phyloP scores from a whole-genome alignment of 2,888 invertebrate species.

The Holacanthella duospinosa region DNA sequence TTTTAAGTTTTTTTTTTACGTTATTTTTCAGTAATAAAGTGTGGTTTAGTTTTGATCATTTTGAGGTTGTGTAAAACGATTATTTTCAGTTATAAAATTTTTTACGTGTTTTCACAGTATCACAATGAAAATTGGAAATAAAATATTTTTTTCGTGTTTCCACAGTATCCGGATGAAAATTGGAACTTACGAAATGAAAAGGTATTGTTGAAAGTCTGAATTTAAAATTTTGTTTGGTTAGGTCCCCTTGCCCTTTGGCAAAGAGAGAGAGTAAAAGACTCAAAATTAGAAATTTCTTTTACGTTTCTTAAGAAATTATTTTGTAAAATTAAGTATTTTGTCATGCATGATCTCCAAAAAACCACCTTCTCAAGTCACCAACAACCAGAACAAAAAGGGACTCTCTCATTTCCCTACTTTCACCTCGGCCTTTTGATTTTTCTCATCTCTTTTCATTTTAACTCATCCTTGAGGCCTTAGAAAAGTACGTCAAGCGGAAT shows the following conservation, averaged over 20 bases:
- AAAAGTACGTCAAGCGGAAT: conserved; percentile 1
- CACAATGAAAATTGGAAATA: no score
- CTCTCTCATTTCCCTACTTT: neutral
- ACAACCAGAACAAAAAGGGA: neutral
- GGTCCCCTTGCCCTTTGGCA: neutral
- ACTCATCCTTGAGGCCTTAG: neutral
- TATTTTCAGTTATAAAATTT: no score
- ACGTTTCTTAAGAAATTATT: neutral
- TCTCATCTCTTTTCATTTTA: neutral
- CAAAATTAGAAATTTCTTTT: neutral
- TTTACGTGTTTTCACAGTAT: no score
- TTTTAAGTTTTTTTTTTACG: no score
- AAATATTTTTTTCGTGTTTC: no score
- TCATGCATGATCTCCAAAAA: conserved; percentile 1
- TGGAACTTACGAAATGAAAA: no score
- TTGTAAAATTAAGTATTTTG: neutral
- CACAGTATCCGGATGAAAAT: no score
- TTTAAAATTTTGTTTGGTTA: neutral
- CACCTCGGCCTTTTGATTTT: conserved; percentile 7
- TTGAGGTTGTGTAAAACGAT: no score
- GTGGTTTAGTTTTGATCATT: no score
- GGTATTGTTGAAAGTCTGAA: no score
- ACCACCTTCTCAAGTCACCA: neutral
- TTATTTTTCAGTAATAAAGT: no score
- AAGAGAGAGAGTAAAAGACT: neutral